These are phyloP conservation scores for Enteromius unitaeniatus DNA, from an alignment of 2,797 vertebrate genomes.

Conservation along the genomic window DNA sequence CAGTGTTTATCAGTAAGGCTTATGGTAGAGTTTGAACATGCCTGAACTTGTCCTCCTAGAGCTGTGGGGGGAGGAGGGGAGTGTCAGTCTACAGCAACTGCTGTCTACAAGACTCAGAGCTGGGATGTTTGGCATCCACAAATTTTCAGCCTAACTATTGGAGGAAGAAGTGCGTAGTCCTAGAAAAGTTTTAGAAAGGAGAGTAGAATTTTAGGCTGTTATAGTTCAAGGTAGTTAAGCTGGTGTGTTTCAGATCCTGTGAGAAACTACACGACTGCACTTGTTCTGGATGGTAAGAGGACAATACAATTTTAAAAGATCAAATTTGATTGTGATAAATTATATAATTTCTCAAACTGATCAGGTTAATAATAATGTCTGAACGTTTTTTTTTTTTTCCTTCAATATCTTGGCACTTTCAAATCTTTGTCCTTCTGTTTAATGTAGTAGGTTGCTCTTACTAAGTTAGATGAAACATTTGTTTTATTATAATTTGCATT, in stretches of 20 bases:
- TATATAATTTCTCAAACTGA: too few relatives aligned
- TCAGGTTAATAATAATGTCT: neutral
- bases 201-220: neutral
- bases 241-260: constrained; percentile 26
- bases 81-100: neutral
- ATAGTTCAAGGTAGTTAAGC: neutral
- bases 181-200: neutral
- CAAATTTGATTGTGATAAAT: neutral
- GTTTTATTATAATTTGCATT: neutral
- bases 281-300: constrained; percentile 35
- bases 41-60: constrained; percentile 60
- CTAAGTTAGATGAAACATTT: neutral
- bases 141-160: neutral
- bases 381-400: too few relatives aligned
- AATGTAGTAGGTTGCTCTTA: too few relatives aligned
- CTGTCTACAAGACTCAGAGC: constrained; percentile 15
- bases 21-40: constrained; percentile 51
- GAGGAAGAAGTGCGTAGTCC: neutral
- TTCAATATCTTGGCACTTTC: neutral
- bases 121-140: neutral
- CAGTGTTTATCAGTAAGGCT: neutral
- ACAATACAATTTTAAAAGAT: neutral
- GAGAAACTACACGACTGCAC: constrained; percentile 11
- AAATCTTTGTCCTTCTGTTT: neutral
- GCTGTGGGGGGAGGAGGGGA: constrained; percentile 39